Evolutionary conservation across 2,113 vertebrate species (phyloP), one percentile per base, ranked within the genome.

Genomic region (Gasterosteus nipponicus): DNA sequence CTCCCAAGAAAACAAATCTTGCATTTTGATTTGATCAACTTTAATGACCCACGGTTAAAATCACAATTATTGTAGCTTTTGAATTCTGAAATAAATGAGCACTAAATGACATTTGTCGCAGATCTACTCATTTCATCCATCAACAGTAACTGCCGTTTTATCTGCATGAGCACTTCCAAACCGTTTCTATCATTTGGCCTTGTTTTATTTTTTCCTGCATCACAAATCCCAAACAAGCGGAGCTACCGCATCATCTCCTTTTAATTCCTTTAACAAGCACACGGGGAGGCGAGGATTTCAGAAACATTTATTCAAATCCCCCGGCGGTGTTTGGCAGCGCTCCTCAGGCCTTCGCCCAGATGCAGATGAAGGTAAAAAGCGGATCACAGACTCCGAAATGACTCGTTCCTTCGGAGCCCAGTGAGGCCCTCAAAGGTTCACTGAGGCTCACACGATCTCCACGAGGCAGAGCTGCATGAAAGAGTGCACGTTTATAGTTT

Each of bases 251-350:
- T 72, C 54, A 65, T 78, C 53, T 69, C 59, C 58, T 35, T 38
- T 76, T 66, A 75, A 81, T 78, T 81, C 18, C 41, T 67, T 72
- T 41, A 73, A 62, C 65, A 58, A 53, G 51, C 49, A 86, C 61
- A 68, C 31, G 15, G 44, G 61, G 62, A 76, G 39, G 72, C 63
- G 41, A 29, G 11, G 56, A 79, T 61, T 73, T 49, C 42, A 78
- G 16, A 77, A 76, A 67, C 75, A 75, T 86, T 64, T 75, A 74
- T 59, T 80, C 33, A 63, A 80, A 80, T 68, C 75, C 69, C 78
- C 6, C 9, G 19, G 63, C 38, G 8, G 69, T 73, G 68, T 72
- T 73, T 79, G 69, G 83, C 76, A 60, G 15, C 3, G n/a, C 39
- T 81, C 56, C 64, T 68, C 41, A 0, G 60, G 82, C 63, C 71